Evolutionary conservation across 2,113 vertebrate genomes (phyloP).

Genomic region (Carettochelys insculpta): DNA sequence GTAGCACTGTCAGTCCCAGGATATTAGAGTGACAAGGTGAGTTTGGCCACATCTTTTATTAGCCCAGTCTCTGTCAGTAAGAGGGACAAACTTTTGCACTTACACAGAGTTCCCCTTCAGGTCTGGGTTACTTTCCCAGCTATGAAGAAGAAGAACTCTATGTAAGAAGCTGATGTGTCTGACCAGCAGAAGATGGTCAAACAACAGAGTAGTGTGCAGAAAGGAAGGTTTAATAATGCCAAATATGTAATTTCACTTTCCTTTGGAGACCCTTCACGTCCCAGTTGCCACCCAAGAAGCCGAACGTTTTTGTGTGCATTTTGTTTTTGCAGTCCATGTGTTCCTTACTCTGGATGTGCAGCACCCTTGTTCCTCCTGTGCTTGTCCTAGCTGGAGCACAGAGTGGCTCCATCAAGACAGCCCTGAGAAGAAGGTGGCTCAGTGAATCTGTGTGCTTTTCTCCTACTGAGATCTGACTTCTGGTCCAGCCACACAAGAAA

Average conservation of each 20-base stretch:
- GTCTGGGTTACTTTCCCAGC: neutral
- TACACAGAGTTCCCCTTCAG: neutral
- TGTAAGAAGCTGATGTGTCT: neutral
- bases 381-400: neutral
- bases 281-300: neutral
- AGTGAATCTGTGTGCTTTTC: neutral
- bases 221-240: neutral
- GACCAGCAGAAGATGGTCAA: neutral
- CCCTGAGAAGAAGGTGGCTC: neutral
- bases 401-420: neutral
- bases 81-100: neutral
- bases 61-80: neutral
- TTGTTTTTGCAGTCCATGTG: fast-evolving
- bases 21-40: neutral
- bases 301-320: neutral
- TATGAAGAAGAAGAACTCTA: neutral
- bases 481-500: neutral
- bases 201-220: neutral
- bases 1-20: neutral
- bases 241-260: neutral
- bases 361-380: neutral
- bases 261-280: neutral
- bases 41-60: neutral
- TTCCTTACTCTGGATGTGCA: neutral
- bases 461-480: neutral